A percentile compares a stretch with the other conserved stretches of the same genome.
Conservation (phyloP, 2,113 vertebrate species). For the Reinhardtius hippoglossoides region DNA sequence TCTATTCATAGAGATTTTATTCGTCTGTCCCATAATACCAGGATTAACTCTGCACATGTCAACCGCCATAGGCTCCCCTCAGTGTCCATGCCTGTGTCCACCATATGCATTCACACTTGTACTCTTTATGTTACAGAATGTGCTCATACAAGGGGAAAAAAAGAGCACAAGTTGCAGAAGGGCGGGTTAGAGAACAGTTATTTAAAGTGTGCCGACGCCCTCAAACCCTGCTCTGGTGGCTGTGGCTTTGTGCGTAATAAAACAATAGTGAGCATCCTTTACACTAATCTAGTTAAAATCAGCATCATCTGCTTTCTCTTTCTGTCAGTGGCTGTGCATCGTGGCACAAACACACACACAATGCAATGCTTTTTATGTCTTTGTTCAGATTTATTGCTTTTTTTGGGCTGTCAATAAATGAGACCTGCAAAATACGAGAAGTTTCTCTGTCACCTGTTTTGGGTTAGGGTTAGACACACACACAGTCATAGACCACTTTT, state of each 20-base stretch:
- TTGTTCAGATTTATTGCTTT: background rate
- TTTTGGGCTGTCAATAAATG: background rate
- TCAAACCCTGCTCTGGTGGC: conserved; percentile 25
- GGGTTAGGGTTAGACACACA: conserved; percentile 6
- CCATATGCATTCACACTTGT: background rate
- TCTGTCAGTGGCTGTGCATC: conserved; percentile 41
- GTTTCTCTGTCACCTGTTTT: conserved; percentile 6
- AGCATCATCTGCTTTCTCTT: conserved; percentile 67
- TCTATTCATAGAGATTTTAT: conserved; percentile 31
- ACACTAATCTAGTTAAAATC: conserved; percentile 65
- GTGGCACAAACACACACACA: conserved; percentile 7
- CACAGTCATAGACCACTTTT: conserved; percentile 2
- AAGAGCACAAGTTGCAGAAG: background rate
- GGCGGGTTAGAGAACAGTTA: conserved; percentile 46
- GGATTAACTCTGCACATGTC: conserved; percentile 63
- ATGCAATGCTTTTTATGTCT: conserved; percentile 6
- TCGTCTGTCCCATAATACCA: conserved; percentile 48
- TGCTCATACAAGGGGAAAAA: background rate
- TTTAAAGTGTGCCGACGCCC: conserved; percentile 60
- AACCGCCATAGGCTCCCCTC: conserved; percentile 61
- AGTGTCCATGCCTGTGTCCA: background rate
- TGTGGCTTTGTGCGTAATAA: conserved; percentile 38
- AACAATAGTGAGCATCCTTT: conserved; percentile 59
- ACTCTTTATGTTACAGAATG: background rate
- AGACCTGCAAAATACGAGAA: conserved; percentile 1